These are phyloP conservation scores for Mirza zaza DNA, from an alignment of 2,113 vertebrate genomes.

Conservation along the genomic window DNA sequence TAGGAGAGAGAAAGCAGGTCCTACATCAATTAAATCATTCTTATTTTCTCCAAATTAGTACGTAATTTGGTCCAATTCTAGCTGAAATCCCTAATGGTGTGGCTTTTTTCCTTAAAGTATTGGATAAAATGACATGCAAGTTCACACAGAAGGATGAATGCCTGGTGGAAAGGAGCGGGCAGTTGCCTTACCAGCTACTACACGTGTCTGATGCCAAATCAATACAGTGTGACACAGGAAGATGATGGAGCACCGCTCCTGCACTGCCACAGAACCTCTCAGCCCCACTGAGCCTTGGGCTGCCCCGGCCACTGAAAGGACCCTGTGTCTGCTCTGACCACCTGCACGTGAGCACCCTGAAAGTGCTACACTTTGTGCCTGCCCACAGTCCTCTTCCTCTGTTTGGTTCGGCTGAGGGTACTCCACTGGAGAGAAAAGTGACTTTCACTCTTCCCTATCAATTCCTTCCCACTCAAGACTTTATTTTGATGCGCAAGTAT, in stretches of 20 bases:
- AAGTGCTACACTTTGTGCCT: too few species aligned
- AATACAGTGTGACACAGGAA: not conserved
- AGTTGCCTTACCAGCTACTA: too few species aligned
- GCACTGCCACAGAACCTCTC: not conserved
- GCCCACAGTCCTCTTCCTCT: rapidly evolving
- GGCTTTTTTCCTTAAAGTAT: not conserved
- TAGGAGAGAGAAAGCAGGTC: not conserved
- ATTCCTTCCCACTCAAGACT: not conserved
- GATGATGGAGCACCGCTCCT: not conserved
- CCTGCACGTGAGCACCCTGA: not conserved
- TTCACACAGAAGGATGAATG: not conserved
- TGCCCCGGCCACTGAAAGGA: not conserved
- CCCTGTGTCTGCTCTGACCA: not conserved
- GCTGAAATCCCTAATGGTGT: not conserved
- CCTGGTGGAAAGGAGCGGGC: not conserved
- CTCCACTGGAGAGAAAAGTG: not conserved
- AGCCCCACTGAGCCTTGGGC: not conserved
- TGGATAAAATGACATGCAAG: not conserved
- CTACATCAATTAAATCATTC: not conserved
- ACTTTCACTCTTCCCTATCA: not conserved
- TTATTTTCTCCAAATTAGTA: not conserved
- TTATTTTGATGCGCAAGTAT: not conserved
- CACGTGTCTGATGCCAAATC: not conserved
- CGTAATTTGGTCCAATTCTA: not conserved
- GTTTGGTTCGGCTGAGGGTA: not conserved